Base-by-base conservation (phyloP, 1,140 invertebrate species). In the Aphidius gifuensis region DNA sequence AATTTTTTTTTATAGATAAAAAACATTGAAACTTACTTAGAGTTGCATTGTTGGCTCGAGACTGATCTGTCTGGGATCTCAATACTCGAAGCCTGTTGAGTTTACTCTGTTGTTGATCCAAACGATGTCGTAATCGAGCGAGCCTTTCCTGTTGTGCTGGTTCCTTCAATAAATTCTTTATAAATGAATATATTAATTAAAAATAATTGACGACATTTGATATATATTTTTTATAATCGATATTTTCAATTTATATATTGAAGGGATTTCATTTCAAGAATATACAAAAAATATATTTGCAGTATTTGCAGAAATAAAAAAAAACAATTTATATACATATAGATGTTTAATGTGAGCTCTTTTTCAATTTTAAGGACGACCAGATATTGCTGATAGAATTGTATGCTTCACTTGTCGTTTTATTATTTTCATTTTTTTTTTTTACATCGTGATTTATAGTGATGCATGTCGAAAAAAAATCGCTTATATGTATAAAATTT, bases 41-140 rank as follows among this genome's bases (percentile, higher is more conserved):
- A 68, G 91, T 92, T 64, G 91, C 89, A 85, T 96, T 96, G 78
- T 88, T 92, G 76, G 89, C 88, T 77, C 93, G 92, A 74, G 92
- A 92, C 71, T 94, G 88, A 75, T 96, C 92, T 63, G 95, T 92
- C 84, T 97, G 94, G 58, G 94, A 94, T 62, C 93, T 84, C 65
- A 97, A 83, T 39, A 94, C 92, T 72, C 93, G 82, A 73, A 98
- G 83, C 76, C 94, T 92, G 69, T 93, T 86, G 71, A 97, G 83
- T 81, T 97, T 97, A 73, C 92, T 87, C 80, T 98, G 95, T 80
- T 98, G 95, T 38, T 92, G 90, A 75, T 97, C 93, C 61, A 97
- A 92, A 64, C 92, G 88, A 71, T 97, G 94, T 64, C 93, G 85
- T 66, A 97, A 84, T 73, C 92, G 84, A 46, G 92, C 86, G 68